Percentiles rank a stretch among this genome's conserved stretches.
Evolutionary conservation across 2,113 vertebrate species (phyloP).

Genomic region (Campylomormyrus numenius): DNA sequence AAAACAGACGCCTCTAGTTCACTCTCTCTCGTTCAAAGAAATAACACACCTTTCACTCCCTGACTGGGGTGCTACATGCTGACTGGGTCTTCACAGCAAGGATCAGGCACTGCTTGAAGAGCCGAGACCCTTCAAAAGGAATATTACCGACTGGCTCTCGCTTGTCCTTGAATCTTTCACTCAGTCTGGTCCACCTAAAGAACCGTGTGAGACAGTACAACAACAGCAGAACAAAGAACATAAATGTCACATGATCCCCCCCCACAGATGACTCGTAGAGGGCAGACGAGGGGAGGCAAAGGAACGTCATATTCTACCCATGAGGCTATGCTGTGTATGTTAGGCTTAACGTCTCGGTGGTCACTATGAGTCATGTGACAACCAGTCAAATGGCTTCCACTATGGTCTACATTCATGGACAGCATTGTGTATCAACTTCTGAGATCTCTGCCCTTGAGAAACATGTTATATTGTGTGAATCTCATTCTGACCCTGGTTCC

Average conservation of each 20-base stretch:
- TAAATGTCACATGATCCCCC: not conserved
- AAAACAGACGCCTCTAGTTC: not conserved
- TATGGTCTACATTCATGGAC: not conserved
- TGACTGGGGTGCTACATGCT: not conserved
- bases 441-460: not conserved
- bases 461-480: not conserved
- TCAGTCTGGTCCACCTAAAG: not conserved
- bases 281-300: not conserved
- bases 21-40: not conserved
- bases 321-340: not conserved
- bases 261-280: not conserved
- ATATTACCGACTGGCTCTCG: not conserved
- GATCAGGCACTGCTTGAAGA: not conserved
- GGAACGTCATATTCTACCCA: not conserved
- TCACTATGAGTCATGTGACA: not conserved
- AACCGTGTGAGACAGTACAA: not conserved
- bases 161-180: not conserved
- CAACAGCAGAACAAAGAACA: not conserved
- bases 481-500: not conserved
- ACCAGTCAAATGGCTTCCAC: not conserved
- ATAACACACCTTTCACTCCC: not conserved
- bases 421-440: not conserved
- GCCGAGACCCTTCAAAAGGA: not conserved
- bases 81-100: not conserved
- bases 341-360: not conserved